Evolutionary conservation across 2,888 invertebrate species (phyloP).

Genomic region (Lymantria dispar): DNA sequence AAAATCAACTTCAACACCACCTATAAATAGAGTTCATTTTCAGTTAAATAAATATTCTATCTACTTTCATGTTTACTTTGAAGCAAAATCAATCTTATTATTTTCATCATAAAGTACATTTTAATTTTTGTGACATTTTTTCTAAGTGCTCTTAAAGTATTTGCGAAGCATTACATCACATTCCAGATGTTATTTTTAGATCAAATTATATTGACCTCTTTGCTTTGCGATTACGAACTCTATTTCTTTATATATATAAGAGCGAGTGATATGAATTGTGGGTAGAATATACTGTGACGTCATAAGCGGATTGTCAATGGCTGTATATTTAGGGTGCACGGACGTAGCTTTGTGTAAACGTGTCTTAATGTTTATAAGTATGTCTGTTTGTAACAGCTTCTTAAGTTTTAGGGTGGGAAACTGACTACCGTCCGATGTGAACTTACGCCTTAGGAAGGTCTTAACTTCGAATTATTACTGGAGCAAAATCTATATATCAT

Average conservation of each 20-base stretch:
- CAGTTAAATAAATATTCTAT: not conserved
- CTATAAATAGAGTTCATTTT: constrained; percentile 5
- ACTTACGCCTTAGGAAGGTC: too few species aligned
- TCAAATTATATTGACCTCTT: constrained; percentile 9
- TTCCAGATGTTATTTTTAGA: constrained; percentile 48
- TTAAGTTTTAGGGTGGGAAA: not conserved
- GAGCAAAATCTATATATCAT: too few species aligned
- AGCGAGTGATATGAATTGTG: not conserved
- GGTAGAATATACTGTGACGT: constrained; percentile 29
- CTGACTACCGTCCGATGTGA: not conserved
- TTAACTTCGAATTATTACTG: too few species aligned
- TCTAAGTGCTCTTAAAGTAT: constrained; percentile 36
- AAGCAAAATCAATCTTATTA: not conserved
- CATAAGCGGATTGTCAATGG: constrained; percentile 60
- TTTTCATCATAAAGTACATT: not conserved
- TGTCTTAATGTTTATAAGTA: not conserved
- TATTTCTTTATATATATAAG: not conserved
- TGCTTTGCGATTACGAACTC: constrained; percentile 2
- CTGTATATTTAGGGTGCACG: constrained; percentile 28
- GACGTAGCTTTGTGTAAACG: constrained; percentile 1
- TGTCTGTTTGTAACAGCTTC: constrained; percentile 16
- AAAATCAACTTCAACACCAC: not conserved
- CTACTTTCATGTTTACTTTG: not conserved
- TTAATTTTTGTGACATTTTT: constrained; percentile 9
- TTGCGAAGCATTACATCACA: constrained; percentile 65